phyloP scores from a whole-genome alignment of 2,113 vertebrate species.

The Rhegmatorhina hoffmannsi region DNA sequence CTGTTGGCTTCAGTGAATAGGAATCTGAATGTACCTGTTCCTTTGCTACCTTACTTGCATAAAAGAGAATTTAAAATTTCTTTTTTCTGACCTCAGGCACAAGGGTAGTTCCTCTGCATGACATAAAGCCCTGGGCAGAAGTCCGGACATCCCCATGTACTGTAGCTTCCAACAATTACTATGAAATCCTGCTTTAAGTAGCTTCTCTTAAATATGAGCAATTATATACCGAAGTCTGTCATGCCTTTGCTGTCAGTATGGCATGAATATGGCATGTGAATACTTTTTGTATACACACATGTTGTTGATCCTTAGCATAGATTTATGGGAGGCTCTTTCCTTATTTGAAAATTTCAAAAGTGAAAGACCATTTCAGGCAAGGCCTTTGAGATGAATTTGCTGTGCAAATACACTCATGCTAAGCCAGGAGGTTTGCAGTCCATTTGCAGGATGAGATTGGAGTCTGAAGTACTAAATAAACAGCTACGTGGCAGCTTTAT shows the following conservation, averaged over 20 bases:
- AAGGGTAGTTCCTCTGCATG: neutral
- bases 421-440: conserved; percentile 1
- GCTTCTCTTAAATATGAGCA: neutral
- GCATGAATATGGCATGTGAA: neutral
- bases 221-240: neutral
- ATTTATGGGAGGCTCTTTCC: neutral
- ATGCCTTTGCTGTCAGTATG: neutral
- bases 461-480: conserved; percentile 40
- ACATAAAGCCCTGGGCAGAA: neutral
- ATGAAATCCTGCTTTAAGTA: neutral
- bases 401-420: neutral
- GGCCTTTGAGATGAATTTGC: neutral
- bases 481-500: conserved; percentile 27
- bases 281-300: neutral
- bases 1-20: neutral
- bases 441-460: conserved; percentile 2
- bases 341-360: neutral
- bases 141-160: neutral
- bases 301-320: neutral
- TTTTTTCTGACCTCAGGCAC: neutral
- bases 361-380: neutral
- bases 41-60: neutral
- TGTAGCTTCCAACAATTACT: neutral
- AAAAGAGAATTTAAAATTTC: neutral
- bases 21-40: neutral